Evolutionary conservation across 2,797 vertebrate genomes (phyloP).

Genomic region (Phataginus tetradactyla): DNA sequence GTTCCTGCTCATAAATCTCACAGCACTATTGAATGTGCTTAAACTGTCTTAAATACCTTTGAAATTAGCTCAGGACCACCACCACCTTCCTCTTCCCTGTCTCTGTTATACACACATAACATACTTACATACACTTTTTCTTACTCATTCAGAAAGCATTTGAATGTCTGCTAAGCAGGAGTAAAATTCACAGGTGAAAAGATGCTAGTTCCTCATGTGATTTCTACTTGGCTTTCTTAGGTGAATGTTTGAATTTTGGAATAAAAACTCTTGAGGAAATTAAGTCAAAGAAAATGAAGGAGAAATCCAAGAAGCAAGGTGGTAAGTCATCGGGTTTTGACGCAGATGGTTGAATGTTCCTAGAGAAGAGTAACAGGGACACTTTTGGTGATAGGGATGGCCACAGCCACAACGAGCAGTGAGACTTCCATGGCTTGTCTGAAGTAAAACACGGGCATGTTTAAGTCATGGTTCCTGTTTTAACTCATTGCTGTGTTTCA

Average conservation of each 20-base stretch:
- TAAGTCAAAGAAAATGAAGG: constrained; percentile 93
- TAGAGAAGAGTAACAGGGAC: not conserved
- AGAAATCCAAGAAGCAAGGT: constrained; percentile 90
- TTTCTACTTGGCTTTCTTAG: constrained; percentile 82
- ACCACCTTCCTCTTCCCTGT: not conserved
- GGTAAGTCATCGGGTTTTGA: constrained; percentile 82
- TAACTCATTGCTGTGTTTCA: constrained; percentile 16
- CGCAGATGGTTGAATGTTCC: not conserved
- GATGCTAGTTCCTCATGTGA: not conserved
- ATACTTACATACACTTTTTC: not conserved
- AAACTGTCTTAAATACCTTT: not conserved
- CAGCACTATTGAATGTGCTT: not conserved
- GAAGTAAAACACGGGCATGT: not conserved
- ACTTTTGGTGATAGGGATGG: not conserved
- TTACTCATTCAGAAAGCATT: not conserved
- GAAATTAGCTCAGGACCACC: not conserved
- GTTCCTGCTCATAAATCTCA: not conserved
- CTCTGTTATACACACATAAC: not conserved
- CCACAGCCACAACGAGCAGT: not conserved
- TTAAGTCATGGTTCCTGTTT: not conserved
- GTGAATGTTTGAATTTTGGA: constrained; percentile 92
- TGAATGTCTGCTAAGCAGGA: not conserved
- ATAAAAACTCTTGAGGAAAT: constrained; percentile 97
- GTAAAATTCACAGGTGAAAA: constrained; percentile 11
- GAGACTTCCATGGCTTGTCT: constrained; percentile 36